phyloP scores from a whole-genome alignment of 92 coral and sea anemone species.

The Epizoanthus illoricatus region DNA sequence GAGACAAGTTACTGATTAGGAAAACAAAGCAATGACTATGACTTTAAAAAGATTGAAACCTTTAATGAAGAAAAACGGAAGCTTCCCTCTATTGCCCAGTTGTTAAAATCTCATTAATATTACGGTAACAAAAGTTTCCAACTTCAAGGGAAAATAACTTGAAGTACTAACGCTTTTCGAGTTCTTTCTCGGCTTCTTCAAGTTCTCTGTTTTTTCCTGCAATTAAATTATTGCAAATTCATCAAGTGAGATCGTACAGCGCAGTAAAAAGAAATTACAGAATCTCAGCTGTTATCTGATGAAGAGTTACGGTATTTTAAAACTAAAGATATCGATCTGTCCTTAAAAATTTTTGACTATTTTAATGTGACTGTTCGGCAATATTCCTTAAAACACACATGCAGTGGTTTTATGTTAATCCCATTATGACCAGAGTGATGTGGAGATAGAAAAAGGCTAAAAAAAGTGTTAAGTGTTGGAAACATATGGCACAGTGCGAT shows the following conservation, averaged over 20 bases:
- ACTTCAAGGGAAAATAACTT: not conserved
- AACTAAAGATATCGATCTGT: too few relatives aligned
- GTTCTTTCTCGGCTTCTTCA: conserved; percentile 30
- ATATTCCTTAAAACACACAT: too few relatives aligned
- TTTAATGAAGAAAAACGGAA: not conserved
- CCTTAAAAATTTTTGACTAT: too few relatives aligned
- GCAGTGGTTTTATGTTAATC: too few relatives aligned
- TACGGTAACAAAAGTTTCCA: not conserved
- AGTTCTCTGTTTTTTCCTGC: conserved; percentile 15
- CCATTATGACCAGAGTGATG: too few relatives aligned
- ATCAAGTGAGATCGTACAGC: not conserved
- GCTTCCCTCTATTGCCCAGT: not conserved
- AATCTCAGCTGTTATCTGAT: not conserved
- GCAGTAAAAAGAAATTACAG: not conserved
- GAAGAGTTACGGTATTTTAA: not conserved
- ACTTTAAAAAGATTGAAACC: not conserved
- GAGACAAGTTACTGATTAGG: too few relatives aligned
- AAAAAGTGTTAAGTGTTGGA: too few relatives aligned
- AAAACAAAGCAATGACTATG: too few relatives aligned
- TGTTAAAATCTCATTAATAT: not conserved
- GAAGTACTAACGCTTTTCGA: conserved; percentile 22
- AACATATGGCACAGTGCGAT: too few relatives aligned
- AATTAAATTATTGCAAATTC: conserved; percentile 1
- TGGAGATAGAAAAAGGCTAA: too few relatives aligned
- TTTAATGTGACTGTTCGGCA: too few relatives aligned